Conservation (phyloP, 1,140 invertebrate species). For the Cotesia chilonis region DNA sequence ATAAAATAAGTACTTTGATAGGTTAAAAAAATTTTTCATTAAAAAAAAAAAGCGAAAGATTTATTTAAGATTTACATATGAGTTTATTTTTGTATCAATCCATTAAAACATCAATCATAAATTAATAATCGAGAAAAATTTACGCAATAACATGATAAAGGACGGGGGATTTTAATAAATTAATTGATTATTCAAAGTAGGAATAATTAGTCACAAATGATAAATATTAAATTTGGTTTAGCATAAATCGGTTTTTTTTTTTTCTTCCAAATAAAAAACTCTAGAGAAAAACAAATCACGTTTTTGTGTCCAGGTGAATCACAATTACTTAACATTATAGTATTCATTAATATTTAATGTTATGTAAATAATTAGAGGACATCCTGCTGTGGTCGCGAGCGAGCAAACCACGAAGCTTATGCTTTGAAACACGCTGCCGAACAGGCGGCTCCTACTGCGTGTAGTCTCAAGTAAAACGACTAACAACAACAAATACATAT, state of each 20-base stretch:
- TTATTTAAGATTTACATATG: no score
- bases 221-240: background rate
- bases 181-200: no score
- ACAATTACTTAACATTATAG: constrained; percentile 43
- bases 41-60: no score
- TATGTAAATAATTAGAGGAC: constrained; percentile 42
- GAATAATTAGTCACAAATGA: constrained; percentile 1
- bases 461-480: constrained; percentile 10
- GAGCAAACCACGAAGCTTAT: constrained; percentile 27
- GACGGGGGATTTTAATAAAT: no score
- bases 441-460: constrained; percentile 9
- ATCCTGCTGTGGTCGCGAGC: constrained; percentile 36
- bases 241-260: background rate
- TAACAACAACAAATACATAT: no score
- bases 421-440: constrained; percentile 23
- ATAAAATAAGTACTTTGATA: no score
- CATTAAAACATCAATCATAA: no score
- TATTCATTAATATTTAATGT: constrained; percentile 44
- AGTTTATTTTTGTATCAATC: no score
- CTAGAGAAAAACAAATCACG: constrained; percentile 31
- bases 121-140: no score
- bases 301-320: constrained; percentile 35
- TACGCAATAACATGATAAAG: no score
- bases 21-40: no score
- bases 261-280: background rate